Base-by-base conservation (phyloP, 2,113 vertebrate genomes). In the Eulemur macaco region DNA sequence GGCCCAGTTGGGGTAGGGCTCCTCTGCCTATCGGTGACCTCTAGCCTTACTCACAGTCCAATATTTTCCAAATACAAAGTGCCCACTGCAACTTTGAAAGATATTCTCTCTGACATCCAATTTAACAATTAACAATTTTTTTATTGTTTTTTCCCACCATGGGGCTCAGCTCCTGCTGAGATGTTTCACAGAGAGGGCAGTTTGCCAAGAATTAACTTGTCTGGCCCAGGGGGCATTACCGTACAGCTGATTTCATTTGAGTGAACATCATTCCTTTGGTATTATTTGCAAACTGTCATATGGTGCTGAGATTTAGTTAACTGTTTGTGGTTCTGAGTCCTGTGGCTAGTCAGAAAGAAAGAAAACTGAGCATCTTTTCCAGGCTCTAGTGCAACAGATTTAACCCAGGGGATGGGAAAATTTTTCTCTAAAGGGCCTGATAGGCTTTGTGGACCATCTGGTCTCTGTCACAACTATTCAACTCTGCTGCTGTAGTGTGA, bases 171-270 rank as follows among this genome's bases (percentile, higher is more conserved):
- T 92, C 97, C 97, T 96, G 92, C 96, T 94, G 95, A 81, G 93
- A 76, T 93, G 85, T 95, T 96, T 96, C 95, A 92, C 45, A 96
- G 92, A 86, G 91, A 96, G 91, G 97, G 95, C 91, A 96, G 96
- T 96, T 87, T 97, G 96, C 97, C 97, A 97, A 97, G 91, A 89
- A 94, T 97, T 97, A 96, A 97, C 93, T 96, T 87, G 95, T 91
- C 95, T 95, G 91, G 95, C 96, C 92, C 96, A 88, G 93, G 93
- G 96, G 95, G 91, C 96, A 94, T 97, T 89, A 95, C 76, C 63
- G 58, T 91, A 96, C 92, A 85, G 96, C 93, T 93, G 97, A 97
- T 96, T 97, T 95, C 97, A 97, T 97, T 27, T 76, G 95, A 96
- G 74, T 86, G 93, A 97, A 96, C 95, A 96, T 84, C 97, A 96